These are phyloP conservation scores for Dendrophyllia cribrosa DNA, from an alignment of 64 coral and sea anemone genomes.

Conservation along the genomic window DNA sequence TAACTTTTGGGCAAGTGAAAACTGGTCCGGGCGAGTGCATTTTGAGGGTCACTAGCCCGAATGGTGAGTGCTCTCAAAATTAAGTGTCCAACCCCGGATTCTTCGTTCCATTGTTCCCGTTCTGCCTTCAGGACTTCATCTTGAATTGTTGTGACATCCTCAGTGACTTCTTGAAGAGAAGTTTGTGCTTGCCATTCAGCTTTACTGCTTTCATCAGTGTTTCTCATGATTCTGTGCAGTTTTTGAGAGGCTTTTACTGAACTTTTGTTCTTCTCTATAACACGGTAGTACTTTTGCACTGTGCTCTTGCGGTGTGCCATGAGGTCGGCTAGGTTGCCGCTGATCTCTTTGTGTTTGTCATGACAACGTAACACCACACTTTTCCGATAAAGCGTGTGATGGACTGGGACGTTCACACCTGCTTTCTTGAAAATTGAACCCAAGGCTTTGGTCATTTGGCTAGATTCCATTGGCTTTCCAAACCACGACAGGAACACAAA, in stretches of 20 bases:
- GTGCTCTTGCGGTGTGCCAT: slow-evolving; percentile 63
- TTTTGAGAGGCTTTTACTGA: slow-evolving; percentile 45
- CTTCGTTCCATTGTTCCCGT: neutral
- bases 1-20: no score
- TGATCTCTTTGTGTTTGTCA: slow-evolving; percentile 19
- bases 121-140: neutral
- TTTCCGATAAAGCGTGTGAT: slow-evolving; percentile 68
- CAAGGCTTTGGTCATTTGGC: slow-evolving; percentile 53
- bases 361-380: slow-evolving; percentile 54
- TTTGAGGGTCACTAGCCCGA: no score
- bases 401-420: slow-evolving; percentile 22
- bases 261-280: slow-evolving; percentile 55
- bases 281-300: slow-evolving; percentile 66
- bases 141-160: neutral
- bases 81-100: no score
- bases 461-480: slow-evolving; percentile 60
- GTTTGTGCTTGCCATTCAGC: neutral
- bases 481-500: slow-evolving; percentile 52
- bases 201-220: neutral
- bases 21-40: no score
- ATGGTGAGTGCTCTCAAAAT: no score
- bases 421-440: slow-evolving; percentile 72
- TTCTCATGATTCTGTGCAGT: slow-evolving; percentile 71
- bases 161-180: neutral
- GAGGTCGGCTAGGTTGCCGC: slow-evolving; percentile 51